Evolutionary conservation across 2,888 invertebrate species (phyloP).

Genomic region (Lycia hirtaria): DNA sequence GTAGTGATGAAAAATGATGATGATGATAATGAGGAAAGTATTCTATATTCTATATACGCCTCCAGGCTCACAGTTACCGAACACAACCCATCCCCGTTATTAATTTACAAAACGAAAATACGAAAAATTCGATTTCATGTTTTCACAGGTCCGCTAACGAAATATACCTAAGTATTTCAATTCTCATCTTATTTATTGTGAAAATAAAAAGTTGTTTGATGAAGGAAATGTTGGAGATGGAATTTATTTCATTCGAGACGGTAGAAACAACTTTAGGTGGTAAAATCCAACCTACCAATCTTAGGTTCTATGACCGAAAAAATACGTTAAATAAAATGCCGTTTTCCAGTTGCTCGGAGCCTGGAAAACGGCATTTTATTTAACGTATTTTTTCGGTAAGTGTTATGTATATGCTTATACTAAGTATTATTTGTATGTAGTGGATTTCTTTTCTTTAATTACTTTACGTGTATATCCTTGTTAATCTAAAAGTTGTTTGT

Average conservation of each 20-base stretch:
- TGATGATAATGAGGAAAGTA: too few species aligned
- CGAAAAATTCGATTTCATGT: constrained; percentile 7
- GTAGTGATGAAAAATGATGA: too few species aligned
- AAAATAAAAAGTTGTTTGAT: constrained; percentile 10
- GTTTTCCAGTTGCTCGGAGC: too few species aligned
- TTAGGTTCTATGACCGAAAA: constrained; percentile 4
- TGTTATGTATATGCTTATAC: too few species aligned
- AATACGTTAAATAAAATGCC: neutral
- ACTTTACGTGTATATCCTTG: too few species aligned
- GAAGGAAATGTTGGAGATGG: constrained; percentile 9
- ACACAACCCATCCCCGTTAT: constrained; percentile 6
- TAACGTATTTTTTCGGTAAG: too few species aligned
- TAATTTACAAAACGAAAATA: constrained; percentile 7
- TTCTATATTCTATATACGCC: too few species aligned
- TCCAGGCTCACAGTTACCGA: too few species aligned
- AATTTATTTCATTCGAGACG: constrained; percentile 3
- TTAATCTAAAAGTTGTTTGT: too few species aligned
- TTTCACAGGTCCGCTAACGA: constrained; percentile 12
- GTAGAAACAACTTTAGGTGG: constrained; percentile 6
- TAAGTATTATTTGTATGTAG: too few species aligned
- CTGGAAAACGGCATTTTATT: too few species aligned
- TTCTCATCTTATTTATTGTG: constrained; percentile 13
- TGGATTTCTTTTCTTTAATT: too few species aligned
- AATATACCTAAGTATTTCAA: constrained; percentile 17
- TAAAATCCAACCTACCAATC: neutral